Percentiles rank a stretch among this genome's conserved stretches.
Conservation (phyloP, 2,797 vertebrate genomes). For the Schizopygopsis pylzovi region DNA sequence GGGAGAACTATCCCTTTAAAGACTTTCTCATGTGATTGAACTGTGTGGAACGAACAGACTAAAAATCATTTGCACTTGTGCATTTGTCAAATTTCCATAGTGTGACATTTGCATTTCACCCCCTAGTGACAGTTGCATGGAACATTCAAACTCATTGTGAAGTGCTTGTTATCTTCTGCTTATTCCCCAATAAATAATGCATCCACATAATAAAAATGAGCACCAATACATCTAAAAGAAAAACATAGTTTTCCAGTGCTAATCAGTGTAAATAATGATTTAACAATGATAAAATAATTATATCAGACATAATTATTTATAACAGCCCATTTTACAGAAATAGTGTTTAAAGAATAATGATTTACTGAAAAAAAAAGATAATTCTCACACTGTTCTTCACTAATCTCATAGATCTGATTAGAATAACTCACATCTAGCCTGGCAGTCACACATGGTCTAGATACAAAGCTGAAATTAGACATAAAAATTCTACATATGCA, state of each 20-base stretch:
- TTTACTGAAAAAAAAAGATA: background rate
- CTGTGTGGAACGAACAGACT: background rate
- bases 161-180: background rate
- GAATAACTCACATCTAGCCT: background rate
- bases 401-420: background rate
- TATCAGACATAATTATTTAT: background rate
- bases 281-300: background rate
- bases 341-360: background rate
- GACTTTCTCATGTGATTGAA: background rate
- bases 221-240: background rate
- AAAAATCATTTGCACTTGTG: background rate
- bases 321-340: background rate
- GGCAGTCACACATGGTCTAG: background rate
- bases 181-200: background rate
- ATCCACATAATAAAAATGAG: background rate
- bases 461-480: background rate
- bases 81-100: background rate
- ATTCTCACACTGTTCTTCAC: background rate
- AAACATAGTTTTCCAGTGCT: background rate
- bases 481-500: background rate
- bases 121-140: background rate
- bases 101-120: background rate
- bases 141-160: background rate
- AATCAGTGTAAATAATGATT: background rate
- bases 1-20: too few species aligned